Conservation (phyloP, 2,113 vertebrate genomes). For the Patagioenas fasciata region DNA sequence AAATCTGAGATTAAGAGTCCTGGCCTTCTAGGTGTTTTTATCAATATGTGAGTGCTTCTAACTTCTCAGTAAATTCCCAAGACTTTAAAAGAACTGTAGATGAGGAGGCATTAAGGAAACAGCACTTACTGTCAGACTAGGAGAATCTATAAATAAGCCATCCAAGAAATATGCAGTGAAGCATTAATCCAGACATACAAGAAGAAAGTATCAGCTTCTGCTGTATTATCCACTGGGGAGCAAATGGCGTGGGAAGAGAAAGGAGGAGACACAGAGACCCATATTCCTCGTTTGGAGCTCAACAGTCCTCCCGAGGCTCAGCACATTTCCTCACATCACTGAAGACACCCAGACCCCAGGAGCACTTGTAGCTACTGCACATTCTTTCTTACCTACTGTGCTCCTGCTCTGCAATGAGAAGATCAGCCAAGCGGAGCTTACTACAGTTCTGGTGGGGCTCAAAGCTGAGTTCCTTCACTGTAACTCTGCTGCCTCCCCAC, state of each 20-base stretch:
- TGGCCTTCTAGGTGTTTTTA: not conserved
- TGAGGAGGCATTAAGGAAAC: not conserved
- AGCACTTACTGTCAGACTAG: not conserved
- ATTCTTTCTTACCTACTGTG: constrained; percentile 76
- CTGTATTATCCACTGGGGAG: not conserved
- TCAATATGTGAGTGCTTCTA: accelerated
- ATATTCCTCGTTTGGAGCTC: not conserved
- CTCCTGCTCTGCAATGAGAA: constrained; percentile 82
- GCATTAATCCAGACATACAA: accelerated
- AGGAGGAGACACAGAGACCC: not conserved
- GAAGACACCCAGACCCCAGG: not conserved
- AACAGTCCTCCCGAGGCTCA: not conserved
- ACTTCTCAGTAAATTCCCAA: not conserved
- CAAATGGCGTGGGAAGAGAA: not conserved
- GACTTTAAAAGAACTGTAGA: accelerated
- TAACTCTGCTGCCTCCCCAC: constrained; percentile 84
- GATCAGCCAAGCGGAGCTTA: constrained; percentile 69
- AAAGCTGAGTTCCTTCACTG: constrained; percentile 80
- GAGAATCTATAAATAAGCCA: not conserved
- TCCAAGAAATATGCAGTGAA: not conserved
- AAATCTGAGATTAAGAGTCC: not conserved
- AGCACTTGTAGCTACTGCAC: not conserved
- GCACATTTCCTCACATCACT: not conserved
- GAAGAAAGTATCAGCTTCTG: not conserved
- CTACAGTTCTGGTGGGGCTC: constrained; percentile 42